Evolutionary conservation across 2,888 invertebrate species (phyloP), one percentile per base, ranked within the genome.

Genomic region (Trilocha varians): DNA sequence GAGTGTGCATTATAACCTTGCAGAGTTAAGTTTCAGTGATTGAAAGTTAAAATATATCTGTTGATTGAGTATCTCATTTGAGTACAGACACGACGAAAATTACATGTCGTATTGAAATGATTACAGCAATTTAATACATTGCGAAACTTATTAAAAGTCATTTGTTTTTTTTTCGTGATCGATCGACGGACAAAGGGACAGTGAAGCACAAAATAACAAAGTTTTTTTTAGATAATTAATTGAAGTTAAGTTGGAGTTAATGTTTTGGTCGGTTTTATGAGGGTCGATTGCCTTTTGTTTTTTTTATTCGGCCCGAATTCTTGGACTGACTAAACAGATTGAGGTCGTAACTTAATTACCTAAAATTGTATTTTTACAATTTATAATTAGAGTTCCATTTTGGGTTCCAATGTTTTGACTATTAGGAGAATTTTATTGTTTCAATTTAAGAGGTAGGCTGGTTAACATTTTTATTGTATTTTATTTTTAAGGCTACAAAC

Each of bases 1-100:
- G 9, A 8, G 15, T 11, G 32, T 13, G 34, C 13, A 33, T n/a
- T 2, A 16, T n/a, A 16, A 35, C 11, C 15, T 25, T 6, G 35
- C 25, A 15, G 11, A 15, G 18, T 33, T 14, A 36, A 36, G 39
- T 14, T 9, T 8, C 32, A 45, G 37, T 44, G 54, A 65, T 57
- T 48, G 44, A 53, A 48, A 47, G 55, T 52, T 50, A 54, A 52
- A 53, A 51, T 48, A 49, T 48, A 32, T 16, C 32, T 16, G 44
- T 46, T 57, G 55, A 60, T 57, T 49, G 46, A 54, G 46, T 41
- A 42, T 18, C 48, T 51, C 43, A 42, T 52, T 50, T 39, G 37
- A 48, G 43, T 46, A 54, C 39, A 40, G 47, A 50, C 45, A 38
- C 14, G 38, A 38, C 25, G 34, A 40, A 40, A 38, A 42, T 42